Percentiles rank a stretch among this genome's conserved stretches.
Evolutionary conservation across 2,888 invertebrate genomes (phyloP).

Genomic region (Apeira syringaria): DNA sequence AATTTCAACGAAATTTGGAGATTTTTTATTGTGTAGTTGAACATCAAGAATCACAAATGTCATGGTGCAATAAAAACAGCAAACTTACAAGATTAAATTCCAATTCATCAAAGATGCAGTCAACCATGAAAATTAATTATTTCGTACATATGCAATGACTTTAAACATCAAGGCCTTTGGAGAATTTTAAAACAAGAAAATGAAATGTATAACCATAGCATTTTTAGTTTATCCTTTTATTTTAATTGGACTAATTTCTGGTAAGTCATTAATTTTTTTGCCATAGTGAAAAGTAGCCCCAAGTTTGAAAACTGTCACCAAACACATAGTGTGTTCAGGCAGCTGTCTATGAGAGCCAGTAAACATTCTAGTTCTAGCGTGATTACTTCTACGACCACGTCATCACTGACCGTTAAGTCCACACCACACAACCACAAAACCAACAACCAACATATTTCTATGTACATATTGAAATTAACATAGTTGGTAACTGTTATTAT

Average conservation of each 20-base stretch:
- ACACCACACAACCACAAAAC: too few relatives aligned
- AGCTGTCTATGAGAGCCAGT: too few relatives aligned
- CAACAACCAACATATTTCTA: too few relatives aligned
- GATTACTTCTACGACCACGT: too few relatives aligned
- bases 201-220: slow-evolving; percentile 20
- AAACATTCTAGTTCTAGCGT: too few relatives aligned
- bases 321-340: too few relatives aligned
- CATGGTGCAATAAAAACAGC: not conserved
- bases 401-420: too few relatives aligned
- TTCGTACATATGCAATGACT: slow-evolving; percentile 3
- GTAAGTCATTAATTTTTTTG: slow-evolving; percentile 2
- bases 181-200: slow-evolving; percentile 13
- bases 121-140: slow-evolving; percentile 13
- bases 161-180: slow-evolving; percentile 11
- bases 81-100: slow-evolving; percentile 11
- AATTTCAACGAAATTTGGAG: too few relatives aligned
- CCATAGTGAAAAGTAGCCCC: too few relatives aligned
- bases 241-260: slow-evolving; percentile 5
- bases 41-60: not conserved
- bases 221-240: slow-evolving; percentile 7
- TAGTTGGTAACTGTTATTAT: too few relatives aligned
- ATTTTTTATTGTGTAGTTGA: slow-evolving; percentile 27
- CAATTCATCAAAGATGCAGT: slow-evolving; percentile 3
- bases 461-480: too few relatives aligned
- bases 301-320: too few relatives aligned